Conservation (phyloP, 1,140 invertebrate species). For the Panonychus citri region DNA sequence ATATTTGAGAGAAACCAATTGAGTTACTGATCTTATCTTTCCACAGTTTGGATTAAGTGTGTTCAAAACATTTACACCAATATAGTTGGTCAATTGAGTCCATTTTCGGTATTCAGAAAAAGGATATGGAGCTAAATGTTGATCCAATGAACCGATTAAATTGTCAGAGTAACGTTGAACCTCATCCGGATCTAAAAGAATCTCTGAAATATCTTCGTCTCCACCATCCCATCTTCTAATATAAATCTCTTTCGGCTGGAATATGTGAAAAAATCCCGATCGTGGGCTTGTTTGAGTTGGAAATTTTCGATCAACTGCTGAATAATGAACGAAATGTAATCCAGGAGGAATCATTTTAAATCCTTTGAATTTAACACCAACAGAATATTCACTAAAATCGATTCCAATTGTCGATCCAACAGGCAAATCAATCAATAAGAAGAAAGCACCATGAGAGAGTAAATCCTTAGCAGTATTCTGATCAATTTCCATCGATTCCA, state of each 20-base stretch:
- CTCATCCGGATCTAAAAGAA: conserved; percentile 21
- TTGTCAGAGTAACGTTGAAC: conserved; percentile 3
- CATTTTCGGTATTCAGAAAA: conserved; percentile 67
- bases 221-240: conserved; percentile 55
- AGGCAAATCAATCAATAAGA: conserved; percentile 29
- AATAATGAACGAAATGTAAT: conserved; percentile 79
- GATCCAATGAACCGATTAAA: conserved; percentile 33
- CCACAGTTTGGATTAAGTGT: conserved; percentile 35
- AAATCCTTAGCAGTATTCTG: conserved; percentile 47
- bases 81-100: conserved; percentile 49
- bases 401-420: conserved; percentile 37
- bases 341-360: conserved; percentile 93
- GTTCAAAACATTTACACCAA: conserved; percentile 30
- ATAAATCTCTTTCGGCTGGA: conserved; percentile 53
- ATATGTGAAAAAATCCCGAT: conserved; percentile 72
- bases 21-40: conserved; percentile 22
- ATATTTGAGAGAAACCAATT: conserved; percentile 16
- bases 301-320: conserved; percentile 29
- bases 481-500: conserved; percentile 33
- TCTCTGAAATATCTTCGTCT: conserved; percentile 30
- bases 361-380: conserved; percentile 74
- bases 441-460: conserved; percentile 52
- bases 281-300: conserved; percentile 32
- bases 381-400: conserved; percentile 77
- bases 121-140: conserved; percentile 66